These are phyloP conservation scores for Zaprionus taronus DNA, from an alignment of 1,140 invertebrate genomes.

Conservation along the genomic window DNA sequence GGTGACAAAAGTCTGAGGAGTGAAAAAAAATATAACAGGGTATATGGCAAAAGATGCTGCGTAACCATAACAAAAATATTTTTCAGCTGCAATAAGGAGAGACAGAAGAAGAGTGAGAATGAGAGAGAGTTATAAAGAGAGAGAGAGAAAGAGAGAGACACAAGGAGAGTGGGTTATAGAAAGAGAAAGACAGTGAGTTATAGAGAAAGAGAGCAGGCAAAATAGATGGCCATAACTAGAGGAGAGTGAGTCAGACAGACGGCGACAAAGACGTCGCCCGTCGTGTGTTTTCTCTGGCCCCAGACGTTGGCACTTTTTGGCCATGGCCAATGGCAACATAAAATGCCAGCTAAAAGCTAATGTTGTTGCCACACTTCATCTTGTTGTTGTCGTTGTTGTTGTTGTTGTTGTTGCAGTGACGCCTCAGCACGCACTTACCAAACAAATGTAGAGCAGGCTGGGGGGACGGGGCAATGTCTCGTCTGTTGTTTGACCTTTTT, in stretches of 20 bases:
- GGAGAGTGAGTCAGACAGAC: conserved; percentile 53
- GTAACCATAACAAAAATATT: conserved; percentile 67
- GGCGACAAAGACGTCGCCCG: conserved; percentile 59
- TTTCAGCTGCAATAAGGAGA: conserved; percentile 45
- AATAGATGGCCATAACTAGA: conserved; percentile 20
- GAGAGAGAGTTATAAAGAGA: conserved; percentile 3
- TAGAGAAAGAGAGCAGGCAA: neutral
- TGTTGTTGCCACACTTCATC: conserved; percentile 28
- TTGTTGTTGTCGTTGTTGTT: conserved; percentile 6
- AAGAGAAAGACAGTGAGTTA: neutral
- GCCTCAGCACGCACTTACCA: conserved; percentile 55
- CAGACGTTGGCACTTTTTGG: conserved; percentile 61
- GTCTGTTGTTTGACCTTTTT: conserved; percentile 74
- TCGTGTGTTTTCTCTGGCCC: conserved; percentile 36
- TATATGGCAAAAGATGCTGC: conserved; percentile 6
- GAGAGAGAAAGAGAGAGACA: neutral
- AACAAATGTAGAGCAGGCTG: neutral
- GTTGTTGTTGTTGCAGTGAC: conserved; percentile 21
- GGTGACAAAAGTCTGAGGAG: conserved; percentile 12
- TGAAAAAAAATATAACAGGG: neutral
- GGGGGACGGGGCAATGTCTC: neutral
- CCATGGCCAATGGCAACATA: conserved; percentile 77
- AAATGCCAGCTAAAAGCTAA: conserved; percentile 57
- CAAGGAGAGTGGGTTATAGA: conserved; percentile 13
- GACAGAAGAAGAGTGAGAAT: conserved; percentile 2